Base-by-base conservation (phyloP, 2,797 vertebrate species). In the Aldrovandia affinis region DNA sequence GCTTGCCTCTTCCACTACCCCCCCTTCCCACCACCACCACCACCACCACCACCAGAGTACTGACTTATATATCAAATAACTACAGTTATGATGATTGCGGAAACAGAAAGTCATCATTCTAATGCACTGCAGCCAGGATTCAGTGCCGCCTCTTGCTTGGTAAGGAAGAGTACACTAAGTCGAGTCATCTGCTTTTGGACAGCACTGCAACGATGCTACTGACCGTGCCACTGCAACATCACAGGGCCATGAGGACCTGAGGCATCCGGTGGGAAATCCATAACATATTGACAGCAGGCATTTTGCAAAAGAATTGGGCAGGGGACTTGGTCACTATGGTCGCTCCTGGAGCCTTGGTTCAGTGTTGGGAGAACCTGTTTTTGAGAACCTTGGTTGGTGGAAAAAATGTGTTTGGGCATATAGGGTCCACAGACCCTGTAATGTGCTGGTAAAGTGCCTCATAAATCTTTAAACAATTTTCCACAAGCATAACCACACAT, bases 51-150 rank as follows among this genome's bases (percentile, higher is more conserved):
- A n/a, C 61, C 61, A 28, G 30, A 20, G 0, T 25, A 42, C 73
- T 77, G 42, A 28, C 20, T 77, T 70, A 70, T 70, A 70, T 30
- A 70, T 70, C 65, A 39, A 70, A 70, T 70, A 8, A 36, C 65
- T 70, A 39, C 33, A 7, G 65, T 39, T 12, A 47, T 42, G 6
- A 44, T 77, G 36, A 77, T 77, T 42, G 73, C n/a, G 20, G 73
- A 77, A 77, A 77, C 73, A 77, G 73, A 47, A 20, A 28, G 1
- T 77, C 42, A 4, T 12, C 39, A 2, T 36, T 44, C 70, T 25
- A 22, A 75, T 75, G 70, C 7, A 22, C 42, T 47, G 33, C 18
- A 42, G 28, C 3, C 33, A 5, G 33, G 28, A 68, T 33, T 68
- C 28, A 68, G 63, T 33, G 63, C 63, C 30, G 14, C 63, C 55